These are phyloP conservation scores for Drosophila greeni DNA, from an alignment of 2,888 invertebrate species.

Conservation along the genomic window DNA sequence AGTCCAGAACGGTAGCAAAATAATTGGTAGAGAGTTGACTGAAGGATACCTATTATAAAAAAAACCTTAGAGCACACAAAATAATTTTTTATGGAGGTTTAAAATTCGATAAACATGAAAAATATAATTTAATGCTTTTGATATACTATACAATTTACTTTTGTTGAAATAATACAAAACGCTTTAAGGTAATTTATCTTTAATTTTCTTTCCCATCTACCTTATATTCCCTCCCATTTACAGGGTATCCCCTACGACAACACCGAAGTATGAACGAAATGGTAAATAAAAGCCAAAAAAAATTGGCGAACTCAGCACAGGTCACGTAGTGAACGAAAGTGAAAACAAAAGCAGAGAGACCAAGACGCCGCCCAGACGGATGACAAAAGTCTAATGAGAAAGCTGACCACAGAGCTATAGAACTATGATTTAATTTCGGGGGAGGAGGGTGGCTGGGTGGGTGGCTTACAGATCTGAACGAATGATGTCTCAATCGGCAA, in stretches of 20 bases:
- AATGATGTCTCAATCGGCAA: constrained; percentile 53
- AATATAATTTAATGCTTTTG: background rate
- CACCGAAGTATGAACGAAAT: constrained; percentile 7
- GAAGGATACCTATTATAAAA: constrained; percentile 7
- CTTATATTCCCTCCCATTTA: background rate
- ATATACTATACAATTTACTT: too few species aligned
- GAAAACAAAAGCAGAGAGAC: constrained; percentile 36
- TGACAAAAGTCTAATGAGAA: constrained; percentile 60
- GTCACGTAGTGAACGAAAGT: constrained; percentile 64
- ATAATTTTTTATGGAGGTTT: too few species aligned
- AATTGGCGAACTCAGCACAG: constrained; percentile 37
- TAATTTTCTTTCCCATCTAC: background rate
- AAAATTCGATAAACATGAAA: background rate
- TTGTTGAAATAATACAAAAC: background rate
- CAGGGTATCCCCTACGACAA: constrained; percentile 12
- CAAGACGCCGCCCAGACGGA: constrained; percentile 33
- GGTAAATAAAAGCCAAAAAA: constrained; percentile 30
- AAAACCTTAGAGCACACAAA: fast-evolving
- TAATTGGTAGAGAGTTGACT: constrained; percentile 9
- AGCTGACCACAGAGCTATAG: constrained; percentile 54
- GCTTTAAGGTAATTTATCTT: background rate
- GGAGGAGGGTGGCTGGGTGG: background rate
- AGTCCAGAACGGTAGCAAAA: constrained; percentile 8
- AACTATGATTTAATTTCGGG: constrained; percentile 44
- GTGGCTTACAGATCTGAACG: constrained; percentile 24